Percentiles rank a stretch among this genome's conserved stretches.
Evolutionary conservation across 2,797 vertebrate genomes (phyloP).

Genomic region (Bucorvus abyssinicus): DNA sequence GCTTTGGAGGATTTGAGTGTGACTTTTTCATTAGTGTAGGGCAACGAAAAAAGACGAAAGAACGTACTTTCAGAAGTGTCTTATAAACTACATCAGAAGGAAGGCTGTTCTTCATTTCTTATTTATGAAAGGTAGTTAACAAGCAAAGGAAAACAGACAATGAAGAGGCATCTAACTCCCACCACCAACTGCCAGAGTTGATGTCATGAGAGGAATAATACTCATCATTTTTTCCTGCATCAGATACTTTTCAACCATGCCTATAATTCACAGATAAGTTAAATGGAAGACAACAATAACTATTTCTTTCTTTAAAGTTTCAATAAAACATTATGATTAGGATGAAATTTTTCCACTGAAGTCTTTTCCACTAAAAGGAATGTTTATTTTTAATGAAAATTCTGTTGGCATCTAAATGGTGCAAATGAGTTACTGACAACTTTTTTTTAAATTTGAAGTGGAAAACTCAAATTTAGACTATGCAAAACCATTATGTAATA

Average conservation of each 20-base stretch:
- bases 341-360: background rate
- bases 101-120: constrained; percentile 6
- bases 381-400: background rate
- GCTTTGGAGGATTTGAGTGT: background rate
- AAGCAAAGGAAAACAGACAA: constrained; percentile 22
- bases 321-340: background rate
- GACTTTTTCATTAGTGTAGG: background rate
- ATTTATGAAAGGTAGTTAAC: constrained; percentile 33
- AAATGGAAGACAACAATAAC: background rate
- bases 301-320: background rate
- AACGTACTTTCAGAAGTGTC: background rate
- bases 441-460: background rate
- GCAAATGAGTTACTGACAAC: background rate
- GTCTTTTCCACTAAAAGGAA: background rate
- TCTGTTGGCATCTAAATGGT: background rate
- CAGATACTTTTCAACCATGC: background rate
- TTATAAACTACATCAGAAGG: background rate
- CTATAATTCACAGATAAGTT: background rate
- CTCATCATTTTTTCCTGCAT: background rate
- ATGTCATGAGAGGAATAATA: background rate
- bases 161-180: background rate
- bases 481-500: background rate
- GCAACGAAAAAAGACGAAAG: background rate
- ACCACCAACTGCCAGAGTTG: background rate
- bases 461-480: background rate